Conservation (phyloP, 1,140 invertebrate species). For the Leucophenga varia region DNA sequence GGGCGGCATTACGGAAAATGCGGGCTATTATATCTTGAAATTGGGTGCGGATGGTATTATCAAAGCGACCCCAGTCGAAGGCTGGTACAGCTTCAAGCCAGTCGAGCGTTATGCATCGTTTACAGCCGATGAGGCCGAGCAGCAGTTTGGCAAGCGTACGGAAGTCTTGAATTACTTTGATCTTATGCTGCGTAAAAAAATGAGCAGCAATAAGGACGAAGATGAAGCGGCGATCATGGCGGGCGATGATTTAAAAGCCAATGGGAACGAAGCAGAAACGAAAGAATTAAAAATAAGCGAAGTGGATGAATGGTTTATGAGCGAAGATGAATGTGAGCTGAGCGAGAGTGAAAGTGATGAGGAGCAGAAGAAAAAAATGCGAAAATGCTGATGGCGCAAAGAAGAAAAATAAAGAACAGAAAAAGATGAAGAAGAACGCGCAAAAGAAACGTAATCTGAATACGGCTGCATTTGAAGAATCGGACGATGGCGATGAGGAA, state of each 20-base stretch:
- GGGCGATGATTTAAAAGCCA: conserved; percentile 46
- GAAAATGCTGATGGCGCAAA: conserved; percentile 62
- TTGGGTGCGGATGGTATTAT: conserved; percentile 90
- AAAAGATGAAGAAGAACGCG: too few relatives aligned
- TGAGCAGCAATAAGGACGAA: conserved; percentile 78
- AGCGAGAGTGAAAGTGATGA: conserved; percentile 65
- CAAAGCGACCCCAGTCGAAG: conserved; percentile 88
- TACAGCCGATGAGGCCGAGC: conserved; percentile 92
- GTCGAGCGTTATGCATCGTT: conserved; percentile 79
- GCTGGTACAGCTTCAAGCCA: conserved; percentile 77
- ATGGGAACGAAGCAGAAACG: conserved; percentile 45
- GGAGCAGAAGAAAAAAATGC: conserved; percentile 64
- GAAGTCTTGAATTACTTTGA: conserved; percentile 92
- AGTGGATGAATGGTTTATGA: conserved; percentile 88
- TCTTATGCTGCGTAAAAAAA: conserved; percentile 83
- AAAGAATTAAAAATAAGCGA: conserved; percentile 82
- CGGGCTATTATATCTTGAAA: conserved; percentile 93
- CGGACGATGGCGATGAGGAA: conserved; percentile 93
- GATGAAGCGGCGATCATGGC: conserved; percentile 70
- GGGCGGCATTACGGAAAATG: conserved; percentile 90
- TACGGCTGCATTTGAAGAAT: conserved; percentile 87
- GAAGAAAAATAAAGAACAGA: conserved; percentile 74
- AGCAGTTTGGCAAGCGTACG: conserved; percentile 89
- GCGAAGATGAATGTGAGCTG: conserved; percentile 69
- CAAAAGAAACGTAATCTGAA: conserved; percentile 71